Percentiles rank a stretch among this genome's conserved stretches.
phyloP scores from a whole-genome alignment of 2,797 vertebrate genomes.

The Knipowitschia caucasica region DNA sequence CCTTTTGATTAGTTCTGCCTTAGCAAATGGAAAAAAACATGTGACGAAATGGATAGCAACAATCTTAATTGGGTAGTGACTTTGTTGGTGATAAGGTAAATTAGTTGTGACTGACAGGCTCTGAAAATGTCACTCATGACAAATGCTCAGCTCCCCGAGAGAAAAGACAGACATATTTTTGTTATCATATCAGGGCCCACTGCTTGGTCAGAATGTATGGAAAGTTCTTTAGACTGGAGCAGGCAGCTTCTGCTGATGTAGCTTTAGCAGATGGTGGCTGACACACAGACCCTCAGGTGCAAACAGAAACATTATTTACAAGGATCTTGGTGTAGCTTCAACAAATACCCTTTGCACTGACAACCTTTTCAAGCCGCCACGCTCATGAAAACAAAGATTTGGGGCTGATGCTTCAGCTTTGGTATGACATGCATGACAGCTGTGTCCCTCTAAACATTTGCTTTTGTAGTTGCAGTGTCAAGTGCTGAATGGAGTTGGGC shows the following conservation, averaged over 20 bases:
- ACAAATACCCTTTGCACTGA: not conserved
- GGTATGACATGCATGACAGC: constrained; percentile 17
- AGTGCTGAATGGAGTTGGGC: constrained; percentile 23
- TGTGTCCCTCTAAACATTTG: constrained; percentile 9
- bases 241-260: constrained; percentile 19
- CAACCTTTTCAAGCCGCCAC: constrained; percentile 13
- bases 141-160: constrained; percentile 20
- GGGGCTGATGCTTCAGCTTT: constrained; percentile 9
- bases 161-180: constrained; percentile 23
- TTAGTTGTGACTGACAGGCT: constrained; percentile 29
- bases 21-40: constrained; percentile 8
- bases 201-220: constrained; percentile 24
- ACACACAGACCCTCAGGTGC: constrained; percentile 26
- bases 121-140: constrained; percentile 30
- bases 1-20: constrained; percentile 15
- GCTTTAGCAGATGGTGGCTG: constrained; percentile 39
- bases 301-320: constrained; percentile 22
- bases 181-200: constrained; percentile 20
- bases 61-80: constrained; percentile 18
- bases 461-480: constrained; percentile 22
- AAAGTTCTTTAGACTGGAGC: constrained; percentile 21
- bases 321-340: constrained; percentile 1
- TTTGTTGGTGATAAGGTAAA: constrained; percentile 11
- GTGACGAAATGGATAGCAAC: not conserved
- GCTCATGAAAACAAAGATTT: constrained; percentile 32